A percentile compares a stretch with the other conserved stretches of the same genome.
Conservation (phyloP, 2,888 invertebrate genomes). For the Brenthis daphne region DNA sequence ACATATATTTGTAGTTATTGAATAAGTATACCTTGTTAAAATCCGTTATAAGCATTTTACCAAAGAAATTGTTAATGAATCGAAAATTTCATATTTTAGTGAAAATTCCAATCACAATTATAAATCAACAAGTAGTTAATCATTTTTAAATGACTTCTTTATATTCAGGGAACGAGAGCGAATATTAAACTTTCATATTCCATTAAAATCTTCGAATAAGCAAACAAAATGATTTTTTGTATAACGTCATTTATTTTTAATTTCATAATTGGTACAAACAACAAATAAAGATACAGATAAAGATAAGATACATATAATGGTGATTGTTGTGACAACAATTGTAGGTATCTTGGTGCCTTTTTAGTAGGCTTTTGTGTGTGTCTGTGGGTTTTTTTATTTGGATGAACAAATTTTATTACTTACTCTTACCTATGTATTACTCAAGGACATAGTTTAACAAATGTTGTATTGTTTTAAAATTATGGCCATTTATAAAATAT, state of each 20-base stretch:
- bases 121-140: constrained; percentile 2
- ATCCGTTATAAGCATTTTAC: no score
- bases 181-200: constrained; percentile 34
- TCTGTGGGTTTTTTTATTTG: no score
- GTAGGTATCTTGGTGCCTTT: no score
- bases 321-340: neutral
- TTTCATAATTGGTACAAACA: neutral
- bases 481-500: no score
- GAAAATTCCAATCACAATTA: neutral
- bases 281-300: neutral
- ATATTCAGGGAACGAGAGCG: constrained; percentile 17
- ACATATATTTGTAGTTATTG: no score
- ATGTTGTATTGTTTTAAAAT: no score
- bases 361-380: no score
- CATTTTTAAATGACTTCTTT: constrained; percentile 17
- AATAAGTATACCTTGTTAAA: no score
- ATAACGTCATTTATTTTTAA: constrained; percentile 8
- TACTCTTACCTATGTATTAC: no score
- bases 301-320: neutral
- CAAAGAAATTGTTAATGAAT: neutral
- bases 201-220: constrained; percentile 30
- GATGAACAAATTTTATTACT: no score
- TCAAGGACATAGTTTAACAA: no score
- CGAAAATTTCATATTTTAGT: constrained; percentile 3
- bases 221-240: constrained; percentile 13